These are phyloP conservation scores for Opisthocomus hoazin DNA, from an alignment of 2,113 vertebrate species.

Conservation along the genomic window DNA sequence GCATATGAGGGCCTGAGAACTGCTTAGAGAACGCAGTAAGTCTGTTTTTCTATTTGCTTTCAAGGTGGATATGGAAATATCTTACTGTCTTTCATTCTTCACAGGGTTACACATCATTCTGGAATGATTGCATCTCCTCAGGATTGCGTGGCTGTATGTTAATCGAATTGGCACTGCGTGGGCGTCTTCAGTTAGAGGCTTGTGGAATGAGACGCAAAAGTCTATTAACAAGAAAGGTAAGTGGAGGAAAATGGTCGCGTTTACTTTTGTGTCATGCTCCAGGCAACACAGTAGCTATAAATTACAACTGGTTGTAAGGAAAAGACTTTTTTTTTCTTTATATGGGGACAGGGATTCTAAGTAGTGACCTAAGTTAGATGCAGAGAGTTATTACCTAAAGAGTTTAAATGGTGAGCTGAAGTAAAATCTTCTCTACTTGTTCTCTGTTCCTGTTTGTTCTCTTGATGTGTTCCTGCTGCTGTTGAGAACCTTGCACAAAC, in stretches of 20 bases:
- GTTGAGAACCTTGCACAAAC: background rate
- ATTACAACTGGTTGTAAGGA: background rate
- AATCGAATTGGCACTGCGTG: conserved; percentile 88
- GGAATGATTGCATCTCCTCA: conserved; percentile 95
- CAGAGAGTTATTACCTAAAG: background rate
- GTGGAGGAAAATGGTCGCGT: background rate
- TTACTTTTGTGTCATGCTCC: background rate
- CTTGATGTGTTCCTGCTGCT: background rate
- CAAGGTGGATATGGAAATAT: background rate
- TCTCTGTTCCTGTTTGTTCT: background rate
- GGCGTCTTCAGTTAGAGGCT: conserved; percentile 86
- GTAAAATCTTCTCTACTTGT: background rate
- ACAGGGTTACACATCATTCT: conserved; percentile 94
- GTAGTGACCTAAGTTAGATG: background rate
- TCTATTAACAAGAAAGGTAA: conserved; percentile 89
- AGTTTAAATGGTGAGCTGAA: background rate
- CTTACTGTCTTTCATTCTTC: conserved; percentile 11
- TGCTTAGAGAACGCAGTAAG: background rate
- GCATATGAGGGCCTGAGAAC: background rate
- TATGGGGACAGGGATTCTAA: background rate
- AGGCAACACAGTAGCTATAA: background rate
- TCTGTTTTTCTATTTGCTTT: background rate
- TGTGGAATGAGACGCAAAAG: conserved; percentile 92
- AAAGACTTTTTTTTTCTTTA: background rate
- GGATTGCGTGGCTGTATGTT: conserved; percentile 92